phyloP scores from a whole-genome alignment of 2,888 invertebrate species.

The Euproctis similis region DNA sequence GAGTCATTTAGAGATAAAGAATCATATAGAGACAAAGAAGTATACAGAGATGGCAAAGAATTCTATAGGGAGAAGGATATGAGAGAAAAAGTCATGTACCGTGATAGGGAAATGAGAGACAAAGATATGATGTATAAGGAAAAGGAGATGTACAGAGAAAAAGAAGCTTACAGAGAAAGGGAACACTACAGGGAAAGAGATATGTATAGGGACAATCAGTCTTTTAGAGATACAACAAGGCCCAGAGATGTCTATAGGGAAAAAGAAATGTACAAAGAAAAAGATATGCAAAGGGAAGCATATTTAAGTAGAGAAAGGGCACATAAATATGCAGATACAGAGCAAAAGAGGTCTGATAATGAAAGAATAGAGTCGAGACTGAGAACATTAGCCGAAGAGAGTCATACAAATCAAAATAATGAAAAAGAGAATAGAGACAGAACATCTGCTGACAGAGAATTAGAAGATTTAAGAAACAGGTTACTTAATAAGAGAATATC shows the following conservation, averaged over 20 bases:
- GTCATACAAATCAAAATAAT: constrained; percentile 49
- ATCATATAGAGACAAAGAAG: constrained; percentile 41
- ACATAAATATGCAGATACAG: constrained; percentile 53
- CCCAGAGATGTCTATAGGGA: constrained; percentile 49
- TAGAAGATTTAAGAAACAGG: constrained; percentile 85
- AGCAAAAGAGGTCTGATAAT: constrained; percentile 50
- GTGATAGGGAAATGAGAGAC: constrained; percentile 51
- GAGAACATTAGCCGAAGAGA: constrained; percentile 54
- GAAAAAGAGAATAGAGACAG: constrained; percentile 70
- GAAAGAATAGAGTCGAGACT: constrained; percentile 62
- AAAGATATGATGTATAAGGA: constrained; percentile 52
- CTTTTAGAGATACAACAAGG: constrained; percentile 44
- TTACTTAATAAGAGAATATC: constrained; percentile 81
- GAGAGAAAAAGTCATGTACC: constrained; percentile 51
- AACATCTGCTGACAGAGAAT: constrained; percentile 74
- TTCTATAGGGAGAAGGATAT: constrained; percentile 44
- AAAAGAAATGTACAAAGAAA: constrained; percentile 47
- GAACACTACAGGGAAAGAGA: constrained; percentile 55
- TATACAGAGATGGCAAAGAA: constrained; percentile 38
- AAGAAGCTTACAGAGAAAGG: constrained; percentile 60
- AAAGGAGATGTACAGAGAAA: constrained; percentile 56
- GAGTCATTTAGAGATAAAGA: constrained; percentile 56
- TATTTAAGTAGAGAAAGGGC: constrained; percentile 53
- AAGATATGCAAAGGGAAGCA: constrained; percentile 51
- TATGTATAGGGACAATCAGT: constrained; percentile 41